A percentile compares a stretch with the other conserved stretches of the same genome.
These are phyloP conservation scores for Zaprionus lachaisei DNA, from an alignment of 1,140 invertebrate species.

Conservation along the genomic window DNA sequence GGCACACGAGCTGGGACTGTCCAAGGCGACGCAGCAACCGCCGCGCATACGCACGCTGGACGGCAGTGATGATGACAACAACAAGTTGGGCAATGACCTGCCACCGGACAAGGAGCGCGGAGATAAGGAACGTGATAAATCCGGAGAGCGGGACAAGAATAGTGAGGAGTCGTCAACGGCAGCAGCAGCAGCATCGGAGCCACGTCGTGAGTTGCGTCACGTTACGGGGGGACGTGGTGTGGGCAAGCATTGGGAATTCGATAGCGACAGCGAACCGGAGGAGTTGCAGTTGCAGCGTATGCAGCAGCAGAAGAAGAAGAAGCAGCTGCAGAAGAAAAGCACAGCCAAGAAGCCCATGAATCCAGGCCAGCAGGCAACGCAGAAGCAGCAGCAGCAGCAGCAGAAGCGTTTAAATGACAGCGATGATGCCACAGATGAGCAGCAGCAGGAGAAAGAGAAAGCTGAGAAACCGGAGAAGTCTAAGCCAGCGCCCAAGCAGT, in stretches of 20 bases:
- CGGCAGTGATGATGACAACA: constrained; percentile 75
- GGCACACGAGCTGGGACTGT: constrained; percentile 87
- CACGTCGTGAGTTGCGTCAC: constrained; percentile 87
- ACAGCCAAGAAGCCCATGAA: constrained; percentile 43
- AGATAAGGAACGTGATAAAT: no score
- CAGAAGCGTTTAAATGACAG: constrained; percentile 56
- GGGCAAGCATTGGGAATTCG: constrained; percentile 93
- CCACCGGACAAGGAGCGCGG: constrained; percentile 34
- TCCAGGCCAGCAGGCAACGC: background rate
- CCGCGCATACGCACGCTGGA: constrained; percentile 75
- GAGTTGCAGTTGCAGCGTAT: constrained; percentile 67
- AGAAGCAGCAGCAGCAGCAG: background rate
- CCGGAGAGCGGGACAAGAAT: constrained; percentile 18
- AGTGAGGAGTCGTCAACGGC: background rate
- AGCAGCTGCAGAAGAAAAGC: constrained; percentile 61
- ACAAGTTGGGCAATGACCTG: constrained; percentile 36
- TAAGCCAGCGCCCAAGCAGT: constrained; percentile 62
- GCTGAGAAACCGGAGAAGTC: constrained; percentile 46
- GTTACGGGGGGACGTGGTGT: constrained; percentile 90
- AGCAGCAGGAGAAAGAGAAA: constrained; percentile 34
- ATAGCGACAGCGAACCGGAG: constrained; percentile 85
- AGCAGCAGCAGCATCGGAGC: constrained; percentile 70
- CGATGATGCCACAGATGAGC: constrained; percentile 20
- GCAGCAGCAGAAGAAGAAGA: constrained; percentile 58
- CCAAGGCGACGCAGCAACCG: constrained; percentile 77